phyloP scores from a whole-genome alignment of 2,797 vertebrate species.

The Arrhamphus sclerolepis region DNA sequence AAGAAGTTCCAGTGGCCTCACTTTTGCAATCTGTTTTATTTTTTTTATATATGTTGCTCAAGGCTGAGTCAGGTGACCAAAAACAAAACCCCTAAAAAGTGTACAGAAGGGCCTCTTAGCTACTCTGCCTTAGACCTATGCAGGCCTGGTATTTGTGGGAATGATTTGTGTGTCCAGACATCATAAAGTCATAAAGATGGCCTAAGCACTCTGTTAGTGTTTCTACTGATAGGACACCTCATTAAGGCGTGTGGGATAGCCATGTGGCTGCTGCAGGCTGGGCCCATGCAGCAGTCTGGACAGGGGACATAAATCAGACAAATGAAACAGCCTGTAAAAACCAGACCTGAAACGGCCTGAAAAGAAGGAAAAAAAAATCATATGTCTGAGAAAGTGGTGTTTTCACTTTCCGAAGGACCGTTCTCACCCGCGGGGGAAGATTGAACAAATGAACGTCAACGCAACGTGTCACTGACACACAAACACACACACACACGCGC shows the following conservation, averaged over 20 bases:
- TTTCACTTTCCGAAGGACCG: slow-evolving; percentile 75
- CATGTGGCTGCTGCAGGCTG: slow-evolving; percentile 80
- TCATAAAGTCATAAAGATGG: slow-evolving; percentile 81
- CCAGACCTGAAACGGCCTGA: slow-evolving; percentile 80
- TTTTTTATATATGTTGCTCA: slow-evolving; percentile 58
- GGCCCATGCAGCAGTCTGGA: slow-evolving; percentile 73
- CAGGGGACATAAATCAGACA: slow-evolving; percentile 85
- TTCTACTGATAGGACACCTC: slow-evolving; percentile 86
- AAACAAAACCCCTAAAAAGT: slow-evolving; percentile 60
- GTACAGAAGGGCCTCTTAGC: slow-evolving; percentile 61
- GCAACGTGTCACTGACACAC: slow-evolving; percentile 53
- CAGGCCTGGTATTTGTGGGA: slow-evolving; percentile 70
- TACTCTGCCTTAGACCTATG: slow-evolving; percentile 52
- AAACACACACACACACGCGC: slow-evolving; percentile 10
- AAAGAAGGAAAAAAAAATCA: slow-evolving; percentile 66
- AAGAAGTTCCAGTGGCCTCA: slow-evolving; percentile 58
- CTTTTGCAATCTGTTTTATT: slow-evolving; percentile 48
- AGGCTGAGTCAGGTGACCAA: slow-evolving; percentile 72
- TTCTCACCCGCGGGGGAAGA: slow-evolving; percentile 71
- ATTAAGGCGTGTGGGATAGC: slow-evolving; percentile 78
- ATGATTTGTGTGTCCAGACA: slow-evolving; percentile 81
- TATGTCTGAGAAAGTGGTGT: slow-evolving; percentile 77
- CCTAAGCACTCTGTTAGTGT: slow-evolving; percentile 81
- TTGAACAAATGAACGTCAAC: slow-evolving; percentile 70
- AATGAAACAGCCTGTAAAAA: slow-evolving; percentile 86